Evolutionary conservation across 2,888 invertebrate species (phyloP), one percentile per base, ranked within the genome.

Genomic region (Thera obeliscata): DNA sequence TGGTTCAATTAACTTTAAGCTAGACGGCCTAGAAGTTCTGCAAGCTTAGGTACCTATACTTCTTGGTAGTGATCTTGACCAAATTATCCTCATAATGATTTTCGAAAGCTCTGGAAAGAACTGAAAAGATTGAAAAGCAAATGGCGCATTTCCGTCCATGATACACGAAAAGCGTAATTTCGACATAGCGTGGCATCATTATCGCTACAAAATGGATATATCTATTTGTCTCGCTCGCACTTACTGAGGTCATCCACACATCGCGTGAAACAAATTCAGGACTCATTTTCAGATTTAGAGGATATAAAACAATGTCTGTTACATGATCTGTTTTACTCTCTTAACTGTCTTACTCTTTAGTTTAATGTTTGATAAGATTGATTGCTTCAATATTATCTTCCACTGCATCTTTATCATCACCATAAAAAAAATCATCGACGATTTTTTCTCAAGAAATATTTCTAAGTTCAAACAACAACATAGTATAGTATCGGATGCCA

Each of bases 211-310:
- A 84, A 82, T 80, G 78, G 77, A 72, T 73, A 73, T 77, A 77
- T 81, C 70, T 73, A 62, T 72, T 78, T 80, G 80, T 89, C 89
- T 90, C 89, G 81, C 88, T 90, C 86, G 85, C 90, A 85, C 90
- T 83, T 70, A 73, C 69, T 68, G 70, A 64, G 74, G 73, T 73
- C 61, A 69, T 64, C 67, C 22, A 58, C 54, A 64, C 65, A 70
- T 76, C 71, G 67, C 56, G 73, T 74, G 78, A 78, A 80, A 80
- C 75, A 74, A 74, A 71, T 72, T 75, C 72, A 74, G 69, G 9
- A 66, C 41, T 67, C 54, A 67, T 66, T 71, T 71, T 61, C 59
- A 43, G 48, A 49, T 46, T 52, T 48, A 12, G 35, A 5, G n/a
- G 12, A 2, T 46, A 38, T 52, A 38, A 59, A 59, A 65, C 22